Base-by-base conservation (phyloP, 2,888 invertebrate species). In the Phorcus lineatus region DNA sequence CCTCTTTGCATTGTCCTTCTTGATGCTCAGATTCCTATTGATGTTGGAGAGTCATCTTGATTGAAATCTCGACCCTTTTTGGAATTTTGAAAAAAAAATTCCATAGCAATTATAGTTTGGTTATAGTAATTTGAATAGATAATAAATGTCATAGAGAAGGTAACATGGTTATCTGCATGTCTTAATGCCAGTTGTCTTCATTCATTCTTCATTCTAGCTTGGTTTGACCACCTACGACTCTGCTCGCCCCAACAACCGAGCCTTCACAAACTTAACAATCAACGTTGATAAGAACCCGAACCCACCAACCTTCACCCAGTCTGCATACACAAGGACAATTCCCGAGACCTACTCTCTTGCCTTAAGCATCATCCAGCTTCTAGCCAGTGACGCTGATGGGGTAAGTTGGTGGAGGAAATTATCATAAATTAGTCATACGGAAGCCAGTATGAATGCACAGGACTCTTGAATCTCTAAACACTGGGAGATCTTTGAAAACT, bases 241-340 rank as follows among this genome's bases (percentile, higher is more conserved):
- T 19, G 83, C 81, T 7, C 83, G 87, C 70, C 90, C 90, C 9
- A 76, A 70, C 31, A 83, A 88, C 78, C 77, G 78, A 24, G 86
- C 87, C 31, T 80, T 28, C n/a, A 84, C 90, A 19, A 86, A 87
- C 74, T 87, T 92, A 77, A 89, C 87, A 17, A 87, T 92, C 75
- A 80, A 81, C n/a, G 89, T 92, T 0, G 87, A 86, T 75, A 79
- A 91, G 9, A 91, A 92, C 76, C 88, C 87, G 17, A 86, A 82
- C 74, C 79, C 87, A 7, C 92, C 92, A 0, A 80, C 81, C 0
- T 88, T 88, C 79, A 77, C 66, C 22, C 81, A 80, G 55, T 77
- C 77, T 28, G 62, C 28, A 6, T 91, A 89, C 78, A 77, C 77
- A 4, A 81, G 83, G 67, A 86, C 82, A 9, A 87, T 91, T 1